These are phyloP conservation scores for Aplochiton taeniatus DNA, from an alignment of 2,797 vertebrate genomes.

Conservation along the genomic window DNA sequence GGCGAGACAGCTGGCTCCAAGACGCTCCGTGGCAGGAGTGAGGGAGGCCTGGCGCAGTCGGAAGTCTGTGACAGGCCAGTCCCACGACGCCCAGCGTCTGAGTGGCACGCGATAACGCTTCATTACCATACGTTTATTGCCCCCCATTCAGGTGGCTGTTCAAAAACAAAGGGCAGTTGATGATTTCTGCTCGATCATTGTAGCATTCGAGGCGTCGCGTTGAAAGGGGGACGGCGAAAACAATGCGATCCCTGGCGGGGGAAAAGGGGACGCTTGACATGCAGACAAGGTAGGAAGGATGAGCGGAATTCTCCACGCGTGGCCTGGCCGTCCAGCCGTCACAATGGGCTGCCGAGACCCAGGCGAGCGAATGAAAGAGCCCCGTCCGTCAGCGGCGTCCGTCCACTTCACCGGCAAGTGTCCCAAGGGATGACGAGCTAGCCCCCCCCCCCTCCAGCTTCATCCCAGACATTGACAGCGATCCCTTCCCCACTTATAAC, in stretches of 20 bases:
- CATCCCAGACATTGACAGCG: slow-evolving; percentile 50
- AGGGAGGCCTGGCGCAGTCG: slow-evolving; percentile 41
- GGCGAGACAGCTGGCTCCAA: slow-evolving; percentile 54
- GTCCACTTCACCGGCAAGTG: slow-evolving; percentile 44
- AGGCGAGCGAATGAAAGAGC: slow-evolving; percentile 65
- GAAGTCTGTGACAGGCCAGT: slow-evolving; percentile 50
- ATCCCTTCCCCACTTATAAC: too few species aligned
- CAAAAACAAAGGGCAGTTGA: slow-evolving; percentile 78
- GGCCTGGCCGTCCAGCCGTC: slow-evolving; percentile 62
- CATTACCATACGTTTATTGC: slow-evolving; percentile 81
- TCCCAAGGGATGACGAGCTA: slow-evolving; percentile 60
- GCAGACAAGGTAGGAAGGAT: slow-evolving; percentile 59
- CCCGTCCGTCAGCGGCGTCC: slow-evolving; percentile 61
- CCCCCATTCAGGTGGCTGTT: slow-evolving; percentile 59
- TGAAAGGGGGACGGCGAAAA: slow-evolving; percentile 40
- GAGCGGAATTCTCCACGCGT: slow-evolving; percentile 48
- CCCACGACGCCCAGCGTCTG: slow-evolving; percentile 68
- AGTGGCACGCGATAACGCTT: slow-evolving; percentile 75
- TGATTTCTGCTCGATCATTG: slow-evolving; percentile 77
- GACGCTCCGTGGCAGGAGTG: slow-evolving; percentile 30
- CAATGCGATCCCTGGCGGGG: slow-evolving; percentile 51
- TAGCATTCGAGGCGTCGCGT: slow-evolving; percentile 65
- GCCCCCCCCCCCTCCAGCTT: slow-evolving; percentile 46
- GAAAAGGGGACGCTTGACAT: slow-evolving; percentile 49
- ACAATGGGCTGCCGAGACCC: slow-evolving; percentile 65